Evolutionary conservation across 2,888 invertebrate genomes (phyloP), one percentile per base, ranked within the genome.

Genomic region (Cheilosia grossa): DNA sequence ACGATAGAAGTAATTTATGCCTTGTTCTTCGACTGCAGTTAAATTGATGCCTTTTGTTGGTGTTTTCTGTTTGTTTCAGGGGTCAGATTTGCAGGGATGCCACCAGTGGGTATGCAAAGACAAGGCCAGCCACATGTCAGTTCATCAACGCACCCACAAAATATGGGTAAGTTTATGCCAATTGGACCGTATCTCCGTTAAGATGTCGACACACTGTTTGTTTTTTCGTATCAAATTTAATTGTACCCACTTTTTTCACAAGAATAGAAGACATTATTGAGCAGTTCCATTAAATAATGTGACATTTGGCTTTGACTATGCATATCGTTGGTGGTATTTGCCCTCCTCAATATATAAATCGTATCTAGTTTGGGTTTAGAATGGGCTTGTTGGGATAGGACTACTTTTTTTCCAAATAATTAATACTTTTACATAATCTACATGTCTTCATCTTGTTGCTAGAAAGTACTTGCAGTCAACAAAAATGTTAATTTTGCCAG

Each of bases 121-220:
- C 93, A 93, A 63, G 91, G 91, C 73, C 94, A 94, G 89, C 92
- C 94, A 88, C 94, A 94, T 92, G 94, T 94, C 89, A 94, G 94
- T 88, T 94, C 94, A 90, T 94, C 94, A 88, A 94, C 94, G 89
- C 94, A 94, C 90, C 94, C 94, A 87, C 94, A 94, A 90, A 94
- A 94, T 88, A 92, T 94, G 92, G 94, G 92, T 91, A 91, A 88
- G 89, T 70, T 33, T 59, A 66, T 51, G 58, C 58, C 66, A 42
- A 44, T 75, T 66, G 49, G 70, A 72, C 27, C 59, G 59, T 58
- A 58, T 19, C 42, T 15, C 15, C 30, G 64, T 59, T 33, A 66
- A 70, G 42, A 51, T 51, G 56, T 24, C 42, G 54, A 42, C 30
- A 33, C 58, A 49, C 40, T 56, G 42, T 42, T 63, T 63, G 53